phyloP scores from a whole-genome alignment of 2,797 vertebrate genomes.

The Corythornis leucogaster region DNA sequence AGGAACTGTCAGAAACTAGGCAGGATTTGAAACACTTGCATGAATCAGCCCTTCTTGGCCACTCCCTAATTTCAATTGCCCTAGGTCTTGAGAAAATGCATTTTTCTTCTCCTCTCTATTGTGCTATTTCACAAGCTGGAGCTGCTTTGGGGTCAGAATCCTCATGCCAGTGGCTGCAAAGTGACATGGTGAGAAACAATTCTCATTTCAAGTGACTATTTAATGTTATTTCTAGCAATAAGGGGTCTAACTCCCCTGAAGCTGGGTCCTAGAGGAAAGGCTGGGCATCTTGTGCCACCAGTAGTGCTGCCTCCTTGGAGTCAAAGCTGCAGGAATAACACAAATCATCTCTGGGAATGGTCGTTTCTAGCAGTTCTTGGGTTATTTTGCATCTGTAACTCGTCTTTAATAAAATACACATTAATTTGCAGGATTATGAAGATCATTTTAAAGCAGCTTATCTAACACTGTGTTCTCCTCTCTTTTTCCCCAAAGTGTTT shows the following conservation, averaged over 20 bases:
- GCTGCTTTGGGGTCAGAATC: background rate
- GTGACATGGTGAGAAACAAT: background rate
- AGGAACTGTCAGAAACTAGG: background rate
- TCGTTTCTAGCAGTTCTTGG: background rate
- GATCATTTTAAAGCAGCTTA: slow-evolving; percentile 37
- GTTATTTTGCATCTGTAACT: background rate
- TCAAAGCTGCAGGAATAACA: background rate
- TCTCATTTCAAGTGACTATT: background rate
- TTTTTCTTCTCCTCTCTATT: background rate
- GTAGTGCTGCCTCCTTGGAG: background rate
- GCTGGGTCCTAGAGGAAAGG: background rate
- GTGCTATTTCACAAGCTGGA: background rate
- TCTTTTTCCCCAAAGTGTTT: background rate
- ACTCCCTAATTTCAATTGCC: background rate
- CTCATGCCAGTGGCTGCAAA: background rate
- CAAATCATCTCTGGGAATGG: background rate
- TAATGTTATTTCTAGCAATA: background rate
- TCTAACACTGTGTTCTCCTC: background rate
- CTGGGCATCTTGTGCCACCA: fast-evolving
- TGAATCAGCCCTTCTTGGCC: background rate
- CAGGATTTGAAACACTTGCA: background rate
- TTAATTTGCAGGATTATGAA: slow-evolving; percentile 37
- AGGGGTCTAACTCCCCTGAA: background rate
- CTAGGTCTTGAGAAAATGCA: background rate
- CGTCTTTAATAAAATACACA: background rate